phyloP scores from a whole-genome alignment of 2,113 vertebrate genomes.

The Odontesthes bonariensis region DNA sequence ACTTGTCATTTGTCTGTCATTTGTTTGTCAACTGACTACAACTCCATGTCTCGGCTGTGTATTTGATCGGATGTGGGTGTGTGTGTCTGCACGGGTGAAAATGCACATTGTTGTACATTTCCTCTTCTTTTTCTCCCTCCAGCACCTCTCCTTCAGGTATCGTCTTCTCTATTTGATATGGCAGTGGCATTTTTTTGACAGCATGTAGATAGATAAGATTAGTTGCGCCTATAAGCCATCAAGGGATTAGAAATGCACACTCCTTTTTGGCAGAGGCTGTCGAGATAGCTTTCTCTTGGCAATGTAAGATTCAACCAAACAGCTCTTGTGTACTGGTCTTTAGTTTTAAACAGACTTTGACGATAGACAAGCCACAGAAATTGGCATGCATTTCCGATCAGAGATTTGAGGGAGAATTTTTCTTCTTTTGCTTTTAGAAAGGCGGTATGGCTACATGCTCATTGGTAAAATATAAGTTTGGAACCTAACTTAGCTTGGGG shows the following conservation, averaged over 20 bases:
- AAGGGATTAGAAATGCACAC: conserved; percentile 81
- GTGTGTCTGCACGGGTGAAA: conserved; percentile 45
- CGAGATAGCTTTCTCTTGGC: conserved; percentile 80
- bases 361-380: conserved; percentile 55
- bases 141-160: conserved; percentile 80
- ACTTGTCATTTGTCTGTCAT: conserved; percentile 87
- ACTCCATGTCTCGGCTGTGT: conserved; percentile 71
- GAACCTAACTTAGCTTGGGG: background rate
- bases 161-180: conserved; percentile 79
- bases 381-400: conserved; percentile 57
- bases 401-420: conserved; percentile 7
- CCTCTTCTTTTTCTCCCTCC: conserved; percentile 53
- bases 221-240: conserved; percentile 78
- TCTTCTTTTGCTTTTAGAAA: conserved; percentile 16
- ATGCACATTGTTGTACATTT: conserved; percentile 69
- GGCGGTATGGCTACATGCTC: conserved; percentile 5
- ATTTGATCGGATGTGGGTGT: conserved; percentile 60
- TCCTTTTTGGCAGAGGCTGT: conserved; percentile 77
- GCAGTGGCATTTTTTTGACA: conserved; percentile 84
- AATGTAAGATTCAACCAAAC: conserved; percentile 76
- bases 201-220: conserved; percentile 84
- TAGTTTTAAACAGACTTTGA: conserved; percentile 75
- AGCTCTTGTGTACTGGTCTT: conserved; percentile 72
- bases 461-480: conserved; percentile 35
- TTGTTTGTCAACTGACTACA: conserved; percentile 84